These are phyloP conservation scores for Otocyon megalotis DNA, from an alignment of 2,113 vertebrate species.

Conservation along the genomic window DNA sequence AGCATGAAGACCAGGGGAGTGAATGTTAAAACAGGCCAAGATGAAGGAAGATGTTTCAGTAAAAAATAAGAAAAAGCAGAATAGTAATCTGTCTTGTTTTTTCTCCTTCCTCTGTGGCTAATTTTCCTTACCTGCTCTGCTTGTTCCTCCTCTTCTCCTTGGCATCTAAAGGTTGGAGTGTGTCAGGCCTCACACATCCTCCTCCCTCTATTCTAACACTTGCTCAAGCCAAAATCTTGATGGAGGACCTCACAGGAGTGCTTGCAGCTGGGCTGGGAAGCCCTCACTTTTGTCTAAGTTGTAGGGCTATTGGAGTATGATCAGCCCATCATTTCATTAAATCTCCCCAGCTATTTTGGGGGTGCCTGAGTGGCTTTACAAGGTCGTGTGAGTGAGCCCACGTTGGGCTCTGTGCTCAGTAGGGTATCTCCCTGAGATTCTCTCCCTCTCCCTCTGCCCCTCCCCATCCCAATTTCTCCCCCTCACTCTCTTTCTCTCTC, in stretches of 20 bases:
- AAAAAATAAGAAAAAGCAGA: background rate
- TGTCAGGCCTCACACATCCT: background rate
- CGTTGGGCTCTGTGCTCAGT: background rate
- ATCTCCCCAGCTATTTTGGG: background rate
- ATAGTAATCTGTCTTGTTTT: fast-evolving
- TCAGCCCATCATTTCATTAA: background rate
- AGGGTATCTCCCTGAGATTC: background rate
- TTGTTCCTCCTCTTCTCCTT: background rate
- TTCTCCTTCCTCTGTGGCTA: background rate
- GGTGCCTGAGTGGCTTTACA: background rate
- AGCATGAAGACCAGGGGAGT: background rate
- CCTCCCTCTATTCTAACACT: background rate
- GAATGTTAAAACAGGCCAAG: background rate
- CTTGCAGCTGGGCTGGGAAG: background rate
- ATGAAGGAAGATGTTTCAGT: background rate
- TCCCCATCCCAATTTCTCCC: background rate
- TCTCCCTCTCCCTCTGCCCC: background rate
- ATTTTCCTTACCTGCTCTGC: background rate
- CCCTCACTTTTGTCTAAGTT: background rate
- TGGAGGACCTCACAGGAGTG: background rate
- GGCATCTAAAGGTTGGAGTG: fast-evolving
- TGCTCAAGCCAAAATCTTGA: background rate
- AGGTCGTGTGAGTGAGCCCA: background rate
- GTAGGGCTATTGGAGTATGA: background rate
- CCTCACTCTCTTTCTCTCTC: background rate